Conservation (phyloP, 1,140 invertebrate genomes). For the Drosophila lacteicornis region DNA sequence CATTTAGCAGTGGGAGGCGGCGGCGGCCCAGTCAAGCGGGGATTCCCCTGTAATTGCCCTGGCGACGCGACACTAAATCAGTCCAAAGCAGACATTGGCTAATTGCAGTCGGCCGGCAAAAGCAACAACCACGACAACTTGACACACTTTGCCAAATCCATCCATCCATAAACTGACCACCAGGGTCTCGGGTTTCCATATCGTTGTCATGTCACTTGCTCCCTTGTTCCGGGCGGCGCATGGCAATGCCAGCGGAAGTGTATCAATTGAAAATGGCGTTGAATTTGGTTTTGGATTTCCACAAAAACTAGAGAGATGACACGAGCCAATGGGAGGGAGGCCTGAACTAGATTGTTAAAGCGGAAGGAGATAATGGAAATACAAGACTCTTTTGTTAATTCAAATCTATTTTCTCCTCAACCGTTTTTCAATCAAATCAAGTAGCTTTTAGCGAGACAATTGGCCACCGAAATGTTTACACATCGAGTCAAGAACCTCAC, state of each 20-base stretch:
- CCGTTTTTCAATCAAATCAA: slow-evolving; percentile 35
- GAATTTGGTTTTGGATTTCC: slow-evolving; percentile 71
- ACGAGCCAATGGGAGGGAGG: slow-evolving; percentile 51
- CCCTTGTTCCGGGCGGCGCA: slow-evolving; percentile 45
- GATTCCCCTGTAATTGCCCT: slow-evolving; percentile 72
- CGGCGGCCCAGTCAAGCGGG: slow-evolving; percentile 10
- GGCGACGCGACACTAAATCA: slow-evolving; percentile 79
- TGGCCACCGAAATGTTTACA: slow-evolving; percentile 66
- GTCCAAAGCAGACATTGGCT: slow-evolving; percentile 76
- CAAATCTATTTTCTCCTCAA: neutral
- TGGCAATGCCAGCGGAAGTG: slow-evolving; percentile 60
- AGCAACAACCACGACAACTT: slow-evolving; percentile 66
- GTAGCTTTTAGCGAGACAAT: slow-evolving; percentile 55
- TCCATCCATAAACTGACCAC: slow-evolving; percentile 16
- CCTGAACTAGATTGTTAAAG: neutral
- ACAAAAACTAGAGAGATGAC: slow-evolving; percentile 16
- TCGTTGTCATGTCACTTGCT: slow-evolving; percentile 29
- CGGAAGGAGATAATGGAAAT: neutral
- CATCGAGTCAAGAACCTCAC: slow-evolving; percentile 49
- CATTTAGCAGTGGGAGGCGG: slow-evolving; percentile 73
- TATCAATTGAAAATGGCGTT: slow-evolving; percentile 77
- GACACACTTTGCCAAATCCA: slow-evolving; percentile 72
- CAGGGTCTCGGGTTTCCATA: slow-evolving; percentile 54
- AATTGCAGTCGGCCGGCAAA: slow-evolving; percentile 49
- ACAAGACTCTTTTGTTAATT: slow-evolving; percentile 1